Base-by-base conservation (phyloP, 2,888 invertebrate genomes). In the Micropterix aruncella region DNA sequence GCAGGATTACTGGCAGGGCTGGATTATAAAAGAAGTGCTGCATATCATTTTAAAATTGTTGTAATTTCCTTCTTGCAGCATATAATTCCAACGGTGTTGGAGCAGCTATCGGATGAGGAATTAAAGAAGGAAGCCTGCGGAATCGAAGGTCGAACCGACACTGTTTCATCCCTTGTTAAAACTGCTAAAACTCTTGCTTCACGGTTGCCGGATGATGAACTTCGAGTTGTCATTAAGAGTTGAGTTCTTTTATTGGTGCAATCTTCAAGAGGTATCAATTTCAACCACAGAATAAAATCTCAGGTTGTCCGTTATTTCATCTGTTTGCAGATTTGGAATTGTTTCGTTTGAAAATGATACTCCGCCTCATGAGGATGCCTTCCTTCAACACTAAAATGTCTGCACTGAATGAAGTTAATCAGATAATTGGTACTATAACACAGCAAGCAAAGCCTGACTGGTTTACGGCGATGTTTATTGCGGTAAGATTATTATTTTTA, bases 381-480 rank as follows among this genome's bases (percentile, higher is more conserved):
- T 95, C 95, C 44, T 97, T 96, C 62, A 96, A 95, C 69, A 95
- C 96, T 36, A 96, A 96, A 75, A 97, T 97, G 96, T 95, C 95
- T 58, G 96, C 96, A 16, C 71, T 97, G 50, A 95, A 96, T 64
- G 96, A 97, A 75, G 92, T 97, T 46, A 96, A 96, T 67, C 95
- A 96, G 74, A 88, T 96, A 42, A 87, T 92, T 52, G 85, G 88
- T 47, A 85, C 87, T 56, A 91, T 94, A 47, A 83, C 87, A 45
- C 92, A 90, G 61, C 92, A 90, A 65, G 85, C 90, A 3, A 90
- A 93, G 59, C 83, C 85, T 53, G 91, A 91, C 58, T 94, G 92
- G 86, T 74, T 96, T 15, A 95, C 94, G 18, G 86, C 94, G 9
- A 88, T 90, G 56, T 79, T 90, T 51, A 93, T 96, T 79, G 94